phyloP scores from a whole-genome alignment of 2,888 invertebrate genomes.

The Helleia helle region DNA sequence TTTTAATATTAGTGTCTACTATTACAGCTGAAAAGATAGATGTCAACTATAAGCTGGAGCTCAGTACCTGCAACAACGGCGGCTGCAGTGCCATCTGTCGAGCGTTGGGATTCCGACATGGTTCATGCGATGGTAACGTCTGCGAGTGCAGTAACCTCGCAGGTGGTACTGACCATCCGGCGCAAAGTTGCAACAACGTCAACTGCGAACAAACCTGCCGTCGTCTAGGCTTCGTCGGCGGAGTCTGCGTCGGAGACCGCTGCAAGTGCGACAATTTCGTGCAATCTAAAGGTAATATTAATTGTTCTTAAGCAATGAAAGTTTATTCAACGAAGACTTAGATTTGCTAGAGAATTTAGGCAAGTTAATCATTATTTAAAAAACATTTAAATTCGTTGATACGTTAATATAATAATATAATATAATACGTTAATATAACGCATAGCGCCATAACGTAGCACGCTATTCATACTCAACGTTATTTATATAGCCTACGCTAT shows the following conservation, averaged over 20 bases:
- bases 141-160: not conserved
- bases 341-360: too few relatives aligned
- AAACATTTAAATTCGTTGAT: too few relatives aligned
- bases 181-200: constrained; percentile 14
- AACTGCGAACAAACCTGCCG: constrained; percentile 34
- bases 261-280: constrained; percentile 24
- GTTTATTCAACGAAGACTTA: too few relatives aligned
- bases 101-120: not conserved
- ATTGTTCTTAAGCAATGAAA: too few relatives aligned
- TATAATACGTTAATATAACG: too few relatives aligned
- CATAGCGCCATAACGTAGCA: too few relatives aligned
- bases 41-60: not conserved
- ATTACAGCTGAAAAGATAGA: too few relatives aligned
- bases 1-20: too few relatives aligned
- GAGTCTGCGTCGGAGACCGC: constrained; percentile 17
- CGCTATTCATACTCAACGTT: too few relatives aligned
- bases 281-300: not conserved
- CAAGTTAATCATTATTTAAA: too few relatives aligned
- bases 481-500: too few relatives aligned
- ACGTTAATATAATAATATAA: too few relatives aligned
- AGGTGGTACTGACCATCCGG: not conserved
- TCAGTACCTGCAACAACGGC: not conserved
- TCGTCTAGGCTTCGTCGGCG: constrained; percentile 28
- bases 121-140: not conserved
- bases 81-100: not conserved